A percentile compares a stretch with the other conserved stretches of the same genome.
Conservation (phyloP, 2,113 vertebrate species). For the Ceratotherium simum region DNA sequence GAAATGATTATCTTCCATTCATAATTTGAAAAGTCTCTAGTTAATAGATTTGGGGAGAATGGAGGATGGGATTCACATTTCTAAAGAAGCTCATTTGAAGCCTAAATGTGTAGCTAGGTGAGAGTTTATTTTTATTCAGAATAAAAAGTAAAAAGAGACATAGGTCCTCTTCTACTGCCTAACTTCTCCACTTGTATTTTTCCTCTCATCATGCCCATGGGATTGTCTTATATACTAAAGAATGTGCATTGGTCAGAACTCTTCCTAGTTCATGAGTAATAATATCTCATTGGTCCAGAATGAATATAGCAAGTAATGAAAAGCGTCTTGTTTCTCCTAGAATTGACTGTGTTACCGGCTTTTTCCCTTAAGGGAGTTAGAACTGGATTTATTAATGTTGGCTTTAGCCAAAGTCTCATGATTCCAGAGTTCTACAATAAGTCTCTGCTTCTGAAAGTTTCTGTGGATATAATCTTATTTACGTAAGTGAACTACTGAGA, state of each 20-base stretch:
- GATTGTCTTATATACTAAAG: background rate
- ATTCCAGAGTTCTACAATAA: background rate
- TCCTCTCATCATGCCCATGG: background rate
- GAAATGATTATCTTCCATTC: slow-evolving; percentile 47
- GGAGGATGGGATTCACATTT: background rate
- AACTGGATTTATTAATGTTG: slow-evolving; percentile 6
- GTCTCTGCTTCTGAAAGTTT: slow-evolving; percentile 19
- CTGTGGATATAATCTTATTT: background rate
- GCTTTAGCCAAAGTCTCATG: background rate
- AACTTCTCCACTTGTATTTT: background rate
- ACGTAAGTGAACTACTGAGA: background rate
- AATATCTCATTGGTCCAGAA: background rate
- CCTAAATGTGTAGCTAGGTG: background rate
- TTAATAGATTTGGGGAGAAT: slow-evolving; percentile 17
- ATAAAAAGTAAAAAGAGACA: background rate
- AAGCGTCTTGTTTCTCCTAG: background rate
- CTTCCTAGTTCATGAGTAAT: background rate
- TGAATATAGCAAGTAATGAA: background rate
- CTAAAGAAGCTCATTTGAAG: slow-evolving; percentile 32
- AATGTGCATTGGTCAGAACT: background rate
- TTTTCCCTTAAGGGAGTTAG: background rate
- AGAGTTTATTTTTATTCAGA: slow-evolving; percentile 10
- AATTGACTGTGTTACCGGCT: background rate
- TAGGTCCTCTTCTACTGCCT: background rate
- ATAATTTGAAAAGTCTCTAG: slow-evolving; percentile 40